Evolutionary conservation across 2,888 invertebrate species (phyloP), one percentile per base, ranked within the genome.

Genomic region (Callimorpha dominula): DNA sequence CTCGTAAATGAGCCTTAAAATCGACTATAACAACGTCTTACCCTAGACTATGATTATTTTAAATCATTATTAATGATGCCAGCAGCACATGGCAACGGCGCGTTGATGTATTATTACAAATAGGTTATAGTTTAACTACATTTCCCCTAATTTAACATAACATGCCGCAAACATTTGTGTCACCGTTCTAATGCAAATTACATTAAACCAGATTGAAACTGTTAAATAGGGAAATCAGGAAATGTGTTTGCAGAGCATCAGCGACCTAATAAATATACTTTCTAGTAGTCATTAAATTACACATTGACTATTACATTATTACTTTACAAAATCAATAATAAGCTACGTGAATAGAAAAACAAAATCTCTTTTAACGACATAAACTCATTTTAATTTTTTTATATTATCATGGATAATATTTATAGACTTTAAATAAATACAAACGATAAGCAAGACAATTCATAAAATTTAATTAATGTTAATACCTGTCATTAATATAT

Each of bases 271-370:
- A 31, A 31, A 31, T 31, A 31, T 86, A 88, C 84, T 81, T 60
- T 86, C 86, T 89, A 91, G 88, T 87, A 90, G 74, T 82, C 90
- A 90, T 31, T 31, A 31, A 31, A 31, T 91, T 91, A 92, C 89
- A 91, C 88, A 89, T 85, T 91, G 91, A 93, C 92, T 90, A 91
- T 31, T 93, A 92, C 92, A 94, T 87, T 91, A 92, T 91, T 91
- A 91, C 84, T 91, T 90, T 90, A 92, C 91, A 91, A 92, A 72
- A 92, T 86, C 81, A 87, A 87, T 78, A 86, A 81, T 87, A 90
- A 92, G 91, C 91, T 93, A 88, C 82, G 86, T 87, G 88, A 92
- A 90, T 93, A 93, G 89, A 93, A 93, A 93, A 93, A 92, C 92
- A 93, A 91, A 89, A 90, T 88, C 82, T 89, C 87, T 88, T 90